Evolutionary conservation across 2,113 vertebrate genomes (phyloP).

Genomic region (Brachypteracias leptosomus): DNA sequence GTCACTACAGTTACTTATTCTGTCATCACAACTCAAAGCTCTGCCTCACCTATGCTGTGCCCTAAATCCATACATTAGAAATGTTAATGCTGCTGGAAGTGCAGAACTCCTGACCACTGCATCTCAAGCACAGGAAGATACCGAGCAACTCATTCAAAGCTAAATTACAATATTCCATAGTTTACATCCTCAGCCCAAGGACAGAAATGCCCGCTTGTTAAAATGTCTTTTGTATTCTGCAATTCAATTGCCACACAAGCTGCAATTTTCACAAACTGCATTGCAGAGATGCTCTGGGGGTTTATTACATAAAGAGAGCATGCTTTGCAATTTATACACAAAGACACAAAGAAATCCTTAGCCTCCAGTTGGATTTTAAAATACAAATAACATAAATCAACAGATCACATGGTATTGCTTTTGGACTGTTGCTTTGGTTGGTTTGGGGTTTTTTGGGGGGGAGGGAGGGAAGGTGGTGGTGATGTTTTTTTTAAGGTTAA

Average conservation of each 20-base stretch:
- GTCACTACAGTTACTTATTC: not conserved
- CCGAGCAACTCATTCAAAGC: not conserved
- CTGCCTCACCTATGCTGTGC: not conserved
- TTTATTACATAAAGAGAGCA: not conserved
- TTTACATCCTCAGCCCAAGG: not conserved
- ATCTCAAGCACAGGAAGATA: not conserved
- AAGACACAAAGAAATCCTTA: not conserved
- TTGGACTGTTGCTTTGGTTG: not conserved
- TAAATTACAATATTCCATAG: not conserved
- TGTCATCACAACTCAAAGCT: not conserved
- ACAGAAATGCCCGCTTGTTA: not conserved
- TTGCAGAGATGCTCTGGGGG: not conserved
- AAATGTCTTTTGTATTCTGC: not conserved
- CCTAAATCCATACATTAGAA: not conserved
- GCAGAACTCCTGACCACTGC: not conserved
- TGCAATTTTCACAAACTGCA: not conserved
- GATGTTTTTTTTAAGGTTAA: not conserved
- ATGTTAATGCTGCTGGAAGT: not conserved
- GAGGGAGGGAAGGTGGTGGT: too few relatives aligned
- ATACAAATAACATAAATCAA: not conserved
- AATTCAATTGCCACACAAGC: not conserved
- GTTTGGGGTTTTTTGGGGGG: not conserved
- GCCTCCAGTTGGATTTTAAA: not conserved
- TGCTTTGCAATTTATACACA: not conserved
- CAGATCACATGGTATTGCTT: not conserved